Base-by-base conservation (phyloP, 2,888 invertebrate genomes). In the Deilephila elpenor region DNA sequence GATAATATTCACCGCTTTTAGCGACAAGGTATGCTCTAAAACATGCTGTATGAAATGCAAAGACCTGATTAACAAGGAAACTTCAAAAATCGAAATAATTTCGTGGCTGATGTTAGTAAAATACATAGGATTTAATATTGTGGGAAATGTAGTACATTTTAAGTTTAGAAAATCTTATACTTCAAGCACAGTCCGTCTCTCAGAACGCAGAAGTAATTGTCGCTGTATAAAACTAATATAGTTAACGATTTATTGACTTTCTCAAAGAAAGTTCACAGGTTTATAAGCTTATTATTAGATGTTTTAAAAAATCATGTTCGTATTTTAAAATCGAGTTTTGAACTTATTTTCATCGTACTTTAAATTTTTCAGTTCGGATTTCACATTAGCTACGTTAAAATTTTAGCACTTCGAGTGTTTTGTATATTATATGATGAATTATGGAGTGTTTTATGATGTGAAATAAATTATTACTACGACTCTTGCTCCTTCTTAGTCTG, bases 211-310 rank as follows among this genome's bases (percentile, higher is more conserved):
- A 64, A 67, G 67, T 67, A 67, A 67, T 51, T 51, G 51, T 51
- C 67, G 67, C 67, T 67, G 67, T 67, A 51, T 51, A 67, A 67
- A 51, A 67, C 44, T 67, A 67, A 67, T 20, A 25, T 67, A 67
- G 25, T 44, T 67, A 67, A 51, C 51, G 25, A 44, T 51, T 51
- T 51, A 51, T 51, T 67, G 67, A 17, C 67, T 25, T 61, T 71
- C 71, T 71, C 11, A 61, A 71, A 71, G 71, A 71, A 61, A 61
- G 71, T 44, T n/a, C 25, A 51, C 71, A 71, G 61, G 71, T 71
- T 71, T 59, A 60, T 60, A 71, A 60, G 71, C 71, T 71, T 71
- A 44, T 71, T 71, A 60, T 60, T 71, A 60, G 25, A 51, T 67
- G 44, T 51, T 70, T 53, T 44, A 60, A 56, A 56, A 19, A 32